Conservation (phyloP, 2,888 invertebrate species). For the Pharmacophagus antenor region DNA sequence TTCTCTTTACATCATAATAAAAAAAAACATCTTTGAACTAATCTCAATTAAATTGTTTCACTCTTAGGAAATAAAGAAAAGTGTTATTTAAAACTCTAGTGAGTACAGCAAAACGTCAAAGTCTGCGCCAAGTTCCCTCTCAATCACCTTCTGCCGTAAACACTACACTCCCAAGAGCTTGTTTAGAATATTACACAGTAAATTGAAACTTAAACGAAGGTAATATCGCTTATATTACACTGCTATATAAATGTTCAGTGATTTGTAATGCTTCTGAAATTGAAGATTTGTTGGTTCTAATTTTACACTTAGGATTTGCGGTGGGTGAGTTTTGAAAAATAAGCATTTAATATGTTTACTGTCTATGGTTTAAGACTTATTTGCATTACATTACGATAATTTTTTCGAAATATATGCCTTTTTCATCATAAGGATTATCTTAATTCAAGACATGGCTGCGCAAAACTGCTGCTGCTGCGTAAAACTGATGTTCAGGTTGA, state of each 20-base stretch:
- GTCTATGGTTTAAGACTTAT: background rate
- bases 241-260: background rate
- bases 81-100: slow-evolving; percentile 36
- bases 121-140: slow-evolving; percentile 41
- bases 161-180: slow-evolving; percentile 33
- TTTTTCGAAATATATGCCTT: no score
- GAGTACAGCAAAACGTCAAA: slow-evolving; percentile 33
- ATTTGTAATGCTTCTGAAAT: slow-evolving; percentile 18
- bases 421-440: no score
- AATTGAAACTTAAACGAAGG: slow-evolving; percentile 40
- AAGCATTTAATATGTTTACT: slow-evolving; percentile 8
- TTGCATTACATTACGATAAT: no score
- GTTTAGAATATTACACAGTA: slow-evolving; percentile 34
- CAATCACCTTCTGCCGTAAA: slow-evolving; percentile 52
- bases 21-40: background rate
- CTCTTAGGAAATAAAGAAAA: slow-evolving; percentile 4
- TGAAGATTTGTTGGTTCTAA: slow-evolving; percentile 24
- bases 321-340: slow-evolving; percentile 12
- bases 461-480: no score
- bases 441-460: no score
- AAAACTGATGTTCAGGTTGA: no score
- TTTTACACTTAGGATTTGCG: slow-evolving; percentile 20
- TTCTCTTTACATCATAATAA: background rate
- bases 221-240: slow-evolving; percentile 22
- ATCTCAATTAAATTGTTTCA: background rate